phyloP scores from a whole-genome alignment of 2,888 invertebrate species.

The Suillia variegata region DNA sequence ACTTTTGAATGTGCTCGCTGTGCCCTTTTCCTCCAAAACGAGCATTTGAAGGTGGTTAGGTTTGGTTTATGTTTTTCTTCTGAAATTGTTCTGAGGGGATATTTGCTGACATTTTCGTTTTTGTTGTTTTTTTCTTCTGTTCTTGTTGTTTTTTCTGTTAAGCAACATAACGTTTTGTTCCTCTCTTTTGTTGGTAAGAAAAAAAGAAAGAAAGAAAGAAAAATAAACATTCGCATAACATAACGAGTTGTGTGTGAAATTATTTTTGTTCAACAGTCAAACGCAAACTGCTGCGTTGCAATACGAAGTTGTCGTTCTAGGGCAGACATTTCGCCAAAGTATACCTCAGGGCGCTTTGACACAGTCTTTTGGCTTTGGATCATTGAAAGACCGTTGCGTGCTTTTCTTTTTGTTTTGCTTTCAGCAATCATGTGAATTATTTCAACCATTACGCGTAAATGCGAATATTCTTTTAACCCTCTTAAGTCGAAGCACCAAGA shows the following conservation, averaged over 20 bases:
- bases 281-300: constrained; percentile 1
- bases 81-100: not conserved
- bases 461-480: not conserved
- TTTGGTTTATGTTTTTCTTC: not conserved
- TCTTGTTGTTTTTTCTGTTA: not conserved
- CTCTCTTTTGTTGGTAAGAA: not conserved
- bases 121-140: not conserved
- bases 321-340: too few species aligned
- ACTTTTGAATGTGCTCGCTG: not conserved
- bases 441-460: not conserved
- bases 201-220: too few species aligned
- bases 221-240: too few species aligned
- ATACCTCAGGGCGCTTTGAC: not conserved
- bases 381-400: too few species aligned
- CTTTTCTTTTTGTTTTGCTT: not conserved
- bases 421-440: not conserved
- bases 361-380: not conserved
- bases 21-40: not conserved
- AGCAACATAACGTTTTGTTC: too few species aligned
- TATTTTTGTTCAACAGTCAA: not conserved
- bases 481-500: too few species aligned
- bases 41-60: too few species aligned
- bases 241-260: constrained; percentile 9
- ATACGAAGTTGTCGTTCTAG: too few species aligned
- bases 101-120: constrained; percentile 1